These are phyloP conservation scores for Pseudomyrmex dendroicus DNA, from an alignment of 1,140 invertebrate species.

Conservation along the genomic window DNA sequence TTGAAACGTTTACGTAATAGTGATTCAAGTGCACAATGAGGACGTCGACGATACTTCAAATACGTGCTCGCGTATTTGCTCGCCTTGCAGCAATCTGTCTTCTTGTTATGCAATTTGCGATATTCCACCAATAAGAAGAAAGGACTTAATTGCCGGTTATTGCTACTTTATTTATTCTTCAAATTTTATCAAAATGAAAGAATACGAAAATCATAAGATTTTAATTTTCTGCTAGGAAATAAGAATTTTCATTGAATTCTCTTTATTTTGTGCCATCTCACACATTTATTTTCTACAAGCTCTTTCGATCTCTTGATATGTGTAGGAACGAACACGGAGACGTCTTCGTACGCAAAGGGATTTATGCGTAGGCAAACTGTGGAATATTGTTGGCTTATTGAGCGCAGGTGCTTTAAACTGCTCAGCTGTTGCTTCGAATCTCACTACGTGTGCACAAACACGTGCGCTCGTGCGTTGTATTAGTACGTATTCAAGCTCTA, in stretches of 20 bases:
- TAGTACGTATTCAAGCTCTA: conserved; percentile 53
- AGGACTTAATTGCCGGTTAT: not conserved
- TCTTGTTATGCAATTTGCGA: conserved; percentile 19
- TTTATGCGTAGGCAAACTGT: conserved; percentile 72
- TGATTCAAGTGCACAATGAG: conserved; percentile 40
- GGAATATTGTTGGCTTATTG: conserved; percentile 76
- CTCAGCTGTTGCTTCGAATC: conserved; percentile 83
- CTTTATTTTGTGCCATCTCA: not conserved
- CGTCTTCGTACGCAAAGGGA: conserved; percentile 61
- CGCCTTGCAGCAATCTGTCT: conserved; percentile 20
- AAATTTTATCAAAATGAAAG: too few relatives aligned
- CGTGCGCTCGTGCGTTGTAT: conserved; percentile 51
- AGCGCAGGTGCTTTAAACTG: conserved; percentile 82
- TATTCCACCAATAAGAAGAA: not conserved
- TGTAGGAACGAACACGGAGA: conserved; percentile 58
- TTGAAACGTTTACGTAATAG: conserved; percentile 51
- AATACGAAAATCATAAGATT: not conserved
- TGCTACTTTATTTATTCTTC: too few relatives aligned
- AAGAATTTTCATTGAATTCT: conserved; percentile 14
- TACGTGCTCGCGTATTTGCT: conserved; percentile 2
- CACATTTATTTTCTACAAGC: not conserved
- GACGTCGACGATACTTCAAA: conserved; percentile 32
- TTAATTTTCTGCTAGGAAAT: not conserved
- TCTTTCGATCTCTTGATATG: conserved; percentile 26
- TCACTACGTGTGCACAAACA: conserved; percentile 62